phyloP scores from a whole-genome alignment of 2,113 vertebrate genomes.

The Suncus etruscus region DNA sequence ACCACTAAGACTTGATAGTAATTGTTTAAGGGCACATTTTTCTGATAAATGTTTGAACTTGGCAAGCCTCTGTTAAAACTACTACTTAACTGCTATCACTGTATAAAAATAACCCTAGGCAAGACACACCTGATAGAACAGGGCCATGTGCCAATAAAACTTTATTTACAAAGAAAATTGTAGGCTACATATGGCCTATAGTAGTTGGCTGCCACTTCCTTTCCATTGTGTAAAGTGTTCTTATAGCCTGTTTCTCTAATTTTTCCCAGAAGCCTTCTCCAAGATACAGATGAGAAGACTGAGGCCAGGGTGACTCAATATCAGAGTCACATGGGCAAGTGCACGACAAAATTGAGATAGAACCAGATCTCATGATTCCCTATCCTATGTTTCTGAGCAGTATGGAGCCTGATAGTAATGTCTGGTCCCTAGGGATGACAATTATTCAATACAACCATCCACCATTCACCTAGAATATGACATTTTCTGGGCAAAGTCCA shows the following conservation, averaged over 20 bases:
- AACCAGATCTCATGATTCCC: background rate
- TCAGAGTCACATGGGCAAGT: too few species aligned
- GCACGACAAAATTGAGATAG: background rate
- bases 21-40: background rate
- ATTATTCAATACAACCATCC: background rate
- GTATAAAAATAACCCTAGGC: background rate
- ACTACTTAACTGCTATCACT: background rate
- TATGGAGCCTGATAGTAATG: background rate
- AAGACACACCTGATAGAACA: too few species aligned
- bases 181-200: background rate
- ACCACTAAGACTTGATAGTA: background rate
- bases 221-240: background rate
- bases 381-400: background rate
- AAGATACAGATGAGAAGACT: background rate
- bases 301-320: background rate
- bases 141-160: slow-evolving; percentile 41
- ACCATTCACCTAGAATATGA: background rate
- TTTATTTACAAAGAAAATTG: slow-evolving; percentile 43
- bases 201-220: background rate
- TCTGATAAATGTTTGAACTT: background rate
- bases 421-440: background rate
- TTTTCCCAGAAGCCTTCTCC: background rate
- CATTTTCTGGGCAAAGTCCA: background rate
- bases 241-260: background rate
- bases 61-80: background rate